Evolutionary conservation across 2,797 vertebrate species (phyloP).

Genomic region (Alectoris magna): DNA sequence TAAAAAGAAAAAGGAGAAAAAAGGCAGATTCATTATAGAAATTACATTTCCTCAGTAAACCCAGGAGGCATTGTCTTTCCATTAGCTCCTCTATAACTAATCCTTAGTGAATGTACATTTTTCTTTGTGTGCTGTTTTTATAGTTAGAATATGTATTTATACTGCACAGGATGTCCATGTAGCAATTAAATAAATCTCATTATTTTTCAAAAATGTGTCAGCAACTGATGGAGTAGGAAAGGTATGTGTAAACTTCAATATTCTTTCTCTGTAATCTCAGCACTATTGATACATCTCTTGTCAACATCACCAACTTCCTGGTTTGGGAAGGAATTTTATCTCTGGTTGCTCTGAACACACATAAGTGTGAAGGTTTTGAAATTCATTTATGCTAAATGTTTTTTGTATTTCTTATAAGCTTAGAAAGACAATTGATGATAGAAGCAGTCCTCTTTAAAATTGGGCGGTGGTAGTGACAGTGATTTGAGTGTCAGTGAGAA

Average conservation of each 20-base stretch:
- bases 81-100: constrained; percentile 67
- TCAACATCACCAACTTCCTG: not conserved
- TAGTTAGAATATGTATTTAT: constrained; percentile 72
- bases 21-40: constrained; percentile 73
- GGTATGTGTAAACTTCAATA: constrained; percentile 29
- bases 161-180: constrained; percentile 38
- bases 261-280: constrained; percentile 11
- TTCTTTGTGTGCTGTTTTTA: constrained; percentile 27
- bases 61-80: constrained; percentile 76
- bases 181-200: constrained; percentile 56
- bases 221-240: constrained; percentile 18
- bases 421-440: not conserved
- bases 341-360: no score
- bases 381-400: not conserved
- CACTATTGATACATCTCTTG: constrained; percentile 8
- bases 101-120: constrained; percentile 50
- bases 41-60: constrained; percentile 75
- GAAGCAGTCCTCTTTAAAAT: not conserved
- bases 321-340: not conserved
- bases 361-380: not conserved
- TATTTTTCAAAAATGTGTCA: constrained; percentile 61
- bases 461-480: fast-evolving
- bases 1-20: constrained; percentile 18
- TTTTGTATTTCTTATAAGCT: not conserved
- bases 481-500: not conserved